Base-by-base conservation (phyloP, 92 coral and sea anemone species). In the Palythoa heliodiscus region DNA sequence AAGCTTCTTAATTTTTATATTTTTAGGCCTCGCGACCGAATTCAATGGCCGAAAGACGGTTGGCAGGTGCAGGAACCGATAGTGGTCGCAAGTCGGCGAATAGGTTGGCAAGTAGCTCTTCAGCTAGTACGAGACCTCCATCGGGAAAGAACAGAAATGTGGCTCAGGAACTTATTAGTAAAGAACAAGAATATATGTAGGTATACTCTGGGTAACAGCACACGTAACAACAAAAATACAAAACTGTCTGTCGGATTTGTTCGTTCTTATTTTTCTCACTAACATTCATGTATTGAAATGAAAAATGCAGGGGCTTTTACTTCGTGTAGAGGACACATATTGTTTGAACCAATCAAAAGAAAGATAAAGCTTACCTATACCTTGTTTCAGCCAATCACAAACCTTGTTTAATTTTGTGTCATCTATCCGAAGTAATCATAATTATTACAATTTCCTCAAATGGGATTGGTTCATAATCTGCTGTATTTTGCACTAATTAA, bases 131-230 rank as follows among this genome's bases (percentile, higher is more conserved):
- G 76, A 87, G 93, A 48, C 98, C 95, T 64, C 91, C 95, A 1
- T 88, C 98, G 3, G 98, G 98, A 55, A 94, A 90, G 66, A 87
- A 88, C 50, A 92, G 88, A 89, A 94, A 90, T 87, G 92, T 94
- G 20, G 87, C 98, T 1, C 95, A 92, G 82, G 96, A 90, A 29
- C 90, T 97, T 64, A 86, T 93, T 71, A 93, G 88, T 78, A 97
- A 97, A 89, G 99, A 97, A 77, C 97, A 97, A 22, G 99, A 97
- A 84, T 97, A 97, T 70, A 91, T 95, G 99, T 97, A 68, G 86
- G 99, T 86, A 58, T 63, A 37, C 40, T 82, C 11, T 22, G 47
- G 25, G 9, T 69, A 22, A 10, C 22, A 22, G 47, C 23, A 16
- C 20, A 58, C 35, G 35, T 29, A 29, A 15, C 64, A 58, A 58